Evolutionary conservation across 53 echinoderm and acorn worm genomes (phyloP), one percentile per base, ranked within the genome.

Genomic region (Echinometra lucunter): DNA sequence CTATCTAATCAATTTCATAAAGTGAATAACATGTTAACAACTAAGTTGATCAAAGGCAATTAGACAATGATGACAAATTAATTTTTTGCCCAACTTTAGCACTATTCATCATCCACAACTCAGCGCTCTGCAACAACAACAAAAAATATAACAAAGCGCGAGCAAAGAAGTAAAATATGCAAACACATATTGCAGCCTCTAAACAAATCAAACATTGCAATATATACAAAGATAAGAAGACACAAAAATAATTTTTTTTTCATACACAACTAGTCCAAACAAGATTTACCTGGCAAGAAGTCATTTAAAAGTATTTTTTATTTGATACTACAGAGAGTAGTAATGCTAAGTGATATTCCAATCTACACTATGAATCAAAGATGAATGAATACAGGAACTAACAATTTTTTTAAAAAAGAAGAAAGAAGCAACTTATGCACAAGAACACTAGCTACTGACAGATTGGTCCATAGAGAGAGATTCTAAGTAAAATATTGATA

Each of bases 151-250:
- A 16, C 44, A 63, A 90, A 60, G 38, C 60, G 37, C 32, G 58
- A 35, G 58, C 12, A 45, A 28, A 91, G 72, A 69, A 66, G 89
- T 35, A 69, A 91, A 91, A 91, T 91, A 70, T 69, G 67, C 91
- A 70, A 69, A 44, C 85, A 45, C 21, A 45, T 70, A 69, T 78
- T 93, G 93, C 93, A 93, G 93, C 93, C 93, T 93, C 93, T 93
- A 91, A 57, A 44, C 9, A 80, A 93, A 78, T 93, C 55, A 32
- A 53, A 45, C 55, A 80, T 93, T 93, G 57, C 93, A 81, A 93
- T 93, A 93, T 93, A 93, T 93, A 93, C 80, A 93, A 57, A 91
- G 45, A 93, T 34, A 93, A 90, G 90, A 90, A 40, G 90, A 90
- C 55, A n/a, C 18, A 45, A 47, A 83, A 49, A 60, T 60, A 15